Percentiles rank a stretch among this genome's conserved stretches.
Evolutionary conservation across 2,797 vertebrate genomes (phyloP).

Genomic region (Babyrousa celebensis): DNA sequence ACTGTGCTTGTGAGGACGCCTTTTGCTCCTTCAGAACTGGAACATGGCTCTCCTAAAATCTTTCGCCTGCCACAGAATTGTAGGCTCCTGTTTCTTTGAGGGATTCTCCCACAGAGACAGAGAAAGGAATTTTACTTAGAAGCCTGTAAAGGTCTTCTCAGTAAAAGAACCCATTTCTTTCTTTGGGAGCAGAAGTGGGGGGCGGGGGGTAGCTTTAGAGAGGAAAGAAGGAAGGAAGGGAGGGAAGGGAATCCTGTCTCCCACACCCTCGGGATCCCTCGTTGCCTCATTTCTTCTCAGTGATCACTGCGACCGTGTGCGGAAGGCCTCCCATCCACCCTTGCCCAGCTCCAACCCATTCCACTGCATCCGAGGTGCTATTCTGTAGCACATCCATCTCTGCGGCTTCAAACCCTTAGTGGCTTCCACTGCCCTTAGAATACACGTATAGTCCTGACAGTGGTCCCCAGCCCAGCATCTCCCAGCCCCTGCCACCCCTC

Average conservation of each 20-base stretch:
- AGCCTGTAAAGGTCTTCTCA: conserved; percentile 8
- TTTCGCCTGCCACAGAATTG: not conserved
- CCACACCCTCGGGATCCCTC: not conserved
- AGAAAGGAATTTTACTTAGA: not conserved
- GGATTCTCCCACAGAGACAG: not conserved
- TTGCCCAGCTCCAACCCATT: not conserved
- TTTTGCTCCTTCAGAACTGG: not conserved
- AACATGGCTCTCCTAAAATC: not conserved
- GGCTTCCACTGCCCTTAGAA: not conserved
- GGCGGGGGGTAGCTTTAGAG: not conserved
- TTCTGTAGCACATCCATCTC: not conserved
- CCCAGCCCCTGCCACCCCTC: not conserved
- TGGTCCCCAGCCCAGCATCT: not conserved
- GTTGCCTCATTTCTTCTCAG: not conserved
- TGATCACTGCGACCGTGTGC: not conserved
- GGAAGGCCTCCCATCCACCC: not conserved
- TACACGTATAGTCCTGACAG: not conserved
- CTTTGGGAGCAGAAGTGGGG: not conserved
- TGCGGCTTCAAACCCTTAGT: not conserved
- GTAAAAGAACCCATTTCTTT: not conserved
- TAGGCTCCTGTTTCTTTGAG: conserved; percentile 30
- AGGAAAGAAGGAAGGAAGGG: not conserved
- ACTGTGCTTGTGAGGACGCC: not conserved
- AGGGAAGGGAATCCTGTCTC: not conserved
- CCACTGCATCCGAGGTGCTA: not conserved